Conservation (phyloP, 1,140 invertebrate species). For the Orchestia grillus region DNA sequence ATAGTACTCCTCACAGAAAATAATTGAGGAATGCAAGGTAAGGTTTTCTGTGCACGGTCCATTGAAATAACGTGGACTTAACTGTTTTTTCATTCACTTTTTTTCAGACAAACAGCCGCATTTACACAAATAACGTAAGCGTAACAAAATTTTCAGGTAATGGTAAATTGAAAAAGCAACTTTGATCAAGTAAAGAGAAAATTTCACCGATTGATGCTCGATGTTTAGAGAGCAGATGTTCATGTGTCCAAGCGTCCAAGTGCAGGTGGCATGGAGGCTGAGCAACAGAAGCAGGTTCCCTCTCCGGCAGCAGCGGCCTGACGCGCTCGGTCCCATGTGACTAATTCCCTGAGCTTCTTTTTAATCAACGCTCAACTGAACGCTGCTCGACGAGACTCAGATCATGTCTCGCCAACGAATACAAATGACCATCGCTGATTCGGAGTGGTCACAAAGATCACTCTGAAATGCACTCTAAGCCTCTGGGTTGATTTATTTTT, state of each 20-base stretch:
- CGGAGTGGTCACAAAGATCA: not conserved
- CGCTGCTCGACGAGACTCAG: not conserved
- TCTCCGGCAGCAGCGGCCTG: not conserved
- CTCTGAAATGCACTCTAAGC: not conserved
- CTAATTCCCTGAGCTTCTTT: conserved; percentile 21
- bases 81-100: not conserved
- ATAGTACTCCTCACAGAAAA: too few species aligned
- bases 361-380: conserved; percentile 22
- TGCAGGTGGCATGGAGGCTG: not conserved
- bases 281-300: not conserved
- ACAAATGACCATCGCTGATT: conserved; percentile 39
- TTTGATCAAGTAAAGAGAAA: not conserved
- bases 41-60: too few species aligned
- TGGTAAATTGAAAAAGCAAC: not conserved
- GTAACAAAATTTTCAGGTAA: not conserved
- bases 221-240: not conserved
- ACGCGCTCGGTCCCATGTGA: not conserved
- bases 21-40: too few species aligned
- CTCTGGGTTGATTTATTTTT: conserved; percentile 2
- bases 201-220: not conserved
- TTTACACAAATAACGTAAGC: not conserved
- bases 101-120: not conserved
- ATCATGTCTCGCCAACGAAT: conserved; percentile 53
- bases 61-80: not conserved
- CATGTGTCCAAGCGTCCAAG: not conserved